Conservation (phyloP, 2,888 invertebrate genomes). For the Drosophila emarginata region DNA sequence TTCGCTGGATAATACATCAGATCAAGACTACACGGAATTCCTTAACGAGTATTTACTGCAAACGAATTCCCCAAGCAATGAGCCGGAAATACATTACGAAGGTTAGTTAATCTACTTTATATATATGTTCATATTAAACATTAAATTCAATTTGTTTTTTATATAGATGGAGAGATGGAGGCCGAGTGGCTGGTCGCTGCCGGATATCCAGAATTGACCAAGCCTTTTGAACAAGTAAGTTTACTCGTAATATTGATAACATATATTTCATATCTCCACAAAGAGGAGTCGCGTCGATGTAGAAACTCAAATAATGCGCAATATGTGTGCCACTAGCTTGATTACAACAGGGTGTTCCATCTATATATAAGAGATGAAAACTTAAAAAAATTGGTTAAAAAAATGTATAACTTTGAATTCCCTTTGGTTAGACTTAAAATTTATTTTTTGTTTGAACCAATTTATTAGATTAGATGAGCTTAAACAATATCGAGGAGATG, state of each 20-base stretch:
- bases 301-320: no score
- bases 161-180: slow-evolving; percentile 83
- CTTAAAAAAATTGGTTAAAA: no score
- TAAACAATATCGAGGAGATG: no score
- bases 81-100: slow-evolving; percentile 81
- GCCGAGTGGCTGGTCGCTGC: slow-evolving; percentile 84
- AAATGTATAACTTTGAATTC: no score
- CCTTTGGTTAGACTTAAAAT: no score
- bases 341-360: no score
- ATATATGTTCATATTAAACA: background rate
- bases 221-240: slow-evolving; percentile 72
- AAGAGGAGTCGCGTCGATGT: no score
- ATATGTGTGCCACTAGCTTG: no score
- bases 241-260: background rate
- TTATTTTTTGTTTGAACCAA: no score
- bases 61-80: slow-evolving; percentile 77
- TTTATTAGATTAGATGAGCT: no score
- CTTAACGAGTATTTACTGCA: slow-evolving; percentile 81
- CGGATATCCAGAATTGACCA: slow-evolving; percentile 83
- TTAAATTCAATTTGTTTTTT: background rate
- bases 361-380: no score
- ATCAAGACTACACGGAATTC: slow-evolving; percentile 82
- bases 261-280: no score
- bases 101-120: slow-evolving; percentile 62
- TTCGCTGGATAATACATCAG: slow-evolving; percentile 79